These are phyloP conservation scores for Crotalus horridus DNA, from an alignment of 2,113 vertebrate species.

Conservation along the genomic window DNA sequence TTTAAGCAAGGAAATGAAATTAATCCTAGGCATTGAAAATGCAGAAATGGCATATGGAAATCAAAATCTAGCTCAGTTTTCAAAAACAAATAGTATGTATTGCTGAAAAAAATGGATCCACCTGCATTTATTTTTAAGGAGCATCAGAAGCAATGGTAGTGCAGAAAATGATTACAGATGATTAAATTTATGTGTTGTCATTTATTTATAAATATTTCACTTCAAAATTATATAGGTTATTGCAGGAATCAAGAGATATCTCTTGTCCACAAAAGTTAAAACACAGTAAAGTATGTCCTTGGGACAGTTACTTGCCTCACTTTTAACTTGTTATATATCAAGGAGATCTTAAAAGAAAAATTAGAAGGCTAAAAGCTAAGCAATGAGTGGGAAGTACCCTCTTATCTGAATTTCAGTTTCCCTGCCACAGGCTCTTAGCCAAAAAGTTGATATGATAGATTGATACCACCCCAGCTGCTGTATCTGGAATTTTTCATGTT, in stretches of 20 bases:
- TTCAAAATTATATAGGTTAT: not conserved
- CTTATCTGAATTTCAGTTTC: not conserved
- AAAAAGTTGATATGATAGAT: conserved; percentile 7
- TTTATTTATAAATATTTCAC: not conserved
- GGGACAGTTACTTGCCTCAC: conserved; percentile 12
- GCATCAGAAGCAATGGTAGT: not conserved
- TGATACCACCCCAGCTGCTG: conserved; percentile 18
- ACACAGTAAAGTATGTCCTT: not conserved
- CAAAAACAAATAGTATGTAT: not conserved
- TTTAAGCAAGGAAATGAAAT: not conserved
- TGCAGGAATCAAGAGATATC: not conserved
- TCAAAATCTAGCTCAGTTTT: not conserved
- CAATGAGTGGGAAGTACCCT: not conserved
- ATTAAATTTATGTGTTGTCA: not conserved
- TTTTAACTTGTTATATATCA: not conserved
- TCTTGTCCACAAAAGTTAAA: not conserved
- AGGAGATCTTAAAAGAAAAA: conserved; percentile 8
- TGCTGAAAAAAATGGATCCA: not conserved
- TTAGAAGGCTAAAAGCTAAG: conserved; percentile 3
- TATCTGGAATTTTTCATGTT: conserved; percentile 15
- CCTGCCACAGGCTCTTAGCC: not conserved
- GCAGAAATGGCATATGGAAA: not conserved
- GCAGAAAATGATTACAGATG: not conserved
- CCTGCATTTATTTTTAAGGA: not conserved
- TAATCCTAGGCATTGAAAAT: not conserved